Evolutionary conservation across 2,113 vertebrate species (phyloP).

Genomic region (Girardinichthys multiradiatus): DNA sequence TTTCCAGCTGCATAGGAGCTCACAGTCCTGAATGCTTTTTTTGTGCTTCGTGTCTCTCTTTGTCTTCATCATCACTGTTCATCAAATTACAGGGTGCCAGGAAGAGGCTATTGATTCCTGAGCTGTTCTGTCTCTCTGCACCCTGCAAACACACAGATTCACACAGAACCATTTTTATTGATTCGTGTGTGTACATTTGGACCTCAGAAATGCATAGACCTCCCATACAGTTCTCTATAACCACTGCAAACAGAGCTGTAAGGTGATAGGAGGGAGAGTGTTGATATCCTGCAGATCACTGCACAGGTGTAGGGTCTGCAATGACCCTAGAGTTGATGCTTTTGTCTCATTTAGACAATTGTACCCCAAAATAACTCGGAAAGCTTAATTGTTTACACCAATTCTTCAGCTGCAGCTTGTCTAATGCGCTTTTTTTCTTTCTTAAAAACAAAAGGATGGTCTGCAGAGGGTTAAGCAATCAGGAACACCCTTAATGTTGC

Average conservation of each 20-base stretch:
- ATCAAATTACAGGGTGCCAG: slow-evolving; percentile 77
- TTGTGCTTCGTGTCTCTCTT: slow-evolving; percentile 38
- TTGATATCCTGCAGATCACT: background rate
- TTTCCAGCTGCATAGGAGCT: slow-evolving; percentile 14
- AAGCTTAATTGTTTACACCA: background rate
- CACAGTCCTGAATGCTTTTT: slow-evolving; percentile 25
- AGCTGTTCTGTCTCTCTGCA: slow-evolving; percentile 45
- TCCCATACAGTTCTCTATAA: slow-evolving; percentile 25
- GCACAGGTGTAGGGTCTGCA: background rate
- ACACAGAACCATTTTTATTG: slow-evolving; percentile 51
- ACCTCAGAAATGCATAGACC: slow-evolving; percentile 32
- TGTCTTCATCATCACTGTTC: slow-evolving; percentile 68
- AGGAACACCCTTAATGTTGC: slow-evolving; percentile 19
- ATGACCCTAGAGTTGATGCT: slow-evolving; percentile 8
- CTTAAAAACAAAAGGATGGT: background rate
- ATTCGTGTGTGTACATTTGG: slow-evolving; percentile 34
- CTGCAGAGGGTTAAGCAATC: slow-evolving; percentile 25
- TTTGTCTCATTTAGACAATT: background rate
- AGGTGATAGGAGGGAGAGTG: slow-evolving; percentile 2
- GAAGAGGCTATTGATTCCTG: slow-evolving; percentile 77
- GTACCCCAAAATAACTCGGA: background rate
- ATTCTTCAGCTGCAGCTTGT: slow-evolving; percentile 5
- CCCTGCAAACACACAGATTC: slow-evolving; percentile 34
- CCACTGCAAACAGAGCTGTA: slow-evolving; percentile 7
- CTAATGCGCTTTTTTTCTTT: slow-evolving; percentile 1